Evolutionary conservation across 2,888 invertebrate genomes (phyloP).

Genomic region (Pyrrhia umbra): DNA sequence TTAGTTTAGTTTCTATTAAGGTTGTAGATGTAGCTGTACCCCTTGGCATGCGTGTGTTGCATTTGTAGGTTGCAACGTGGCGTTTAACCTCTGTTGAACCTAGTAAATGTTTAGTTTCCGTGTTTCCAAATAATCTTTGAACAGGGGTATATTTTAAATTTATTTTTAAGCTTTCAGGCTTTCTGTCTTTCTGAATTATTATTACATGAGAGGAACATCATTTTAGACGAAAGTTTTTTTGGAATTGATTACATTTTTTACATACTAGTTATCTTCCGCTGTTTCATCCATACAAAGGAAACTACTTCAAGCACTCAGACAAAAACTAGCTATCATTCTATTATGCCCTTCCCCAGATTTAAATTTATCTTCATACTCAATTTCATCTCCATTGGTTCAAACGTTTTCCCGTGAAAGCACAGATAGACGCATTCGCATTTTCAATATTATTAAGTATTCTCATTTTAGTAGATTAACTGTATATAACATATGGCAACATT

Average conservation of each 20-base stretch:
- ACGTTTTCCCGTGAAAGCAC: too few relatives aligned
- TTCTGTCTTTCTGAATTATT: neutral
- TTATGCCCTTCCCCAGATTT: too few relatives aligned
- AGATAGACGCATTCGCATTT: too few relatives aligned
- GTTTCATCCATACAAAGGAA: too few relatives aligned
- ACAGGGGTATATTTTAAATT: neutral
- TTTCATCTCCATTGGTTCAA: too few relatives aligned
- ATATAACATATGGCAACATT: conserved; percentile 22
- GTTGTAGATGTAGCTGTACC: conserved; percentile 21
- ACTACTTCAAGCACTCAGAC: too few relatives aligned
- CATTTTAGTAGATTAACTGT: conserved; percentile 20
- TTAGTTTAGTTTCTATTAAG: neutral
- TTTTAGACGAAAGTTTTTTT: neutral
- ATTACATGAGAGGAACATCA: neutral
- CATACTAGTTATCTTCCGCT: too few relatives aligned
- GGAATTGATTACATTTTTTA: neutral
- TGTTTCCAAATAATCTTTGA: conserved; percentile 32
- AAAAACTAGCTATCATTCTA: too few relatives aligned
- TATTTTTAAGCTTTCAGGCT: neutral
- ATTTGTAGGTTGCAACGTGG: conserved; percentile 23
- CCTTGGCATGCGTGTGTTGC: conserved; percentile 41
- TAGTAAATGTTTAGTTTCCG: conserved; percentile 20
- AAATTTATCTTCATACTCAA: too few relatives aligned
- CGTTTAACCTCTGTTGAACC: conserved; percentile 49
- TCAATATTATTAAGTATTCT: too few relatives aligned